phyloP scores from a whole-genome alignment of 2,797 vertebrate genomes.

The Distichodus sexfasciatus region DNA sequence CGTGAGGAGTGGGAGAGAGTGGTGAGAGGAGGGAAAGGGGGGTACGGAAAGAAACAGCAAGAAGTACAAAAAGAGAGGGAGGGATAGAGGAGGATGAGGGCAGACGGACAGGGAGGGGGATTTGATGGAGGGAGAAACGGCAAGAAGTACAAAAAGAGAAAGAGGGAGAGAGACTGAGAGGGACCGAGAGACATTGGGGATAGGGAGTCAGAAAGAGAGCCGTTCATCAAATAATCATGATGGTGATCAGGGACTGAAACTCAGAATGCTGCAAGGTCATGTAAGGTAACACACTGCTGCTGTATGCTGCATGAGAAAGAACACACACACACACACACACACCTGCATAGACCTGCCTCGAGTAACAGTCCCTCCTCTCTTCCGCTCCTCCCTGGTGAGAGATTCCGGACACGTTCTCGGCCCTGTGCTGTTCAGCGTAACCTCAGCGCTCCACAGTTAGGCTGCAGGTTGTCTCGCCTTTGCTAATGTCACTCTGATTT shows the following conservation, averaged over 20 bases:
- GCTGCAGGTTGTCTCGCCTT: conserved; percentile 45
- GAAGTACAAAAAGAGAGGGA: neutral
- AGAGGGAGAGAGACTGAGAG: neutral
- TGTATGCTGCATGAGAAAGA: too few relatives aligned
- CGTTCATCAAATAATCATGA: conserved; percentile 4
- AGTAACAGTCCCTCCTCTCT: neutral
- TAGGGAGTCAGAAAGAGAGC: neutral
- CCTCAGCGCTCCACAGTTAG: conserved; percentile 33
- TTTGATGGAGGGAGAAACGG: neutral
- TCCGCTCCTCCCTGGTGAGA: neutral
- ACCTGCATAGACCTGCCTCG: neutral
- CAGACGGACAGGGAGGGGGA: neutral
- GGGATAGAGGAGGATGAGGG: neutral
- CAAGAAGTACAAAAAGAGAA: neutral
- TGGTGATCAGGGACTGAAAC: conserved; percentile 8
- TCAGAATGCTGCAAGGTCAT: conserved; percentile 23
- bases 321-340: conserved; percentile 14
- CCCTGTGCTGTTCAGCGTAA: conserved; percentile 11
- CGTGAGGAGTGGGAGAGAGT: too few relatives aligned
- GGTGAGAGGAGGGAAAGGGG: neutral
- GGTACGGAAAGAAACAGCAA: neutral
- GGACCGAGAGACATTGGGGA: neutral
- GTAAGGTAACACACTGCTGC: neutral
- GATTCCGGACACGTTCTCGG: conserved; percentile 10
- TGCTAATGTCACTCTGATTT: conserved; percentile 50